Conservation (phyloP, 2,797 vertebrate species). For the Diceros bicornis region DNA sequence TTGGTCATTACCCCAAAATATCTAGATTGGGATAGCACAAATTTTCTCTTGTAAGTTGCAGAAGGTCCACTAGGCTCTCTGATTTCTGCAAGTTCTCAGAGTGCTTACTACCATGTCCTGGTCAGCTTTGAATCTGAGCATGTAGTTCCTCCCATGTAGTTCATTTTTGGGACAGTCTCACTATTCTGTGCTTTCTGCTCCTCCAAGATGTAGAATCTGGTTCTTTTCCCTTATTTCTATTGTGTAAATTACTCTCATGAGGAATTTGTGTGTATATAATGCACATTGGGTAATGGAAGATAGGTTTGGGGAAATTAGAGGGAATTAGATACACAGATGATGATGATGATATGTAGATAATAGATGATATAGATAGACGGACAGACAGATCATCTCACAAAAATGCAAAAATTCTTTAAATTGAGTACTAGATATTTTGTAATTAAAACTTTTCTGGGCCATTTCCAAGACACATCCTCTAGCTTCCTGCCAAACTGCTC, state of each 20-base stretch:
- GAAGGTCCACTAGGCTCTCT: neutral
- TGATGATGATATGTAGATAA: neutral
- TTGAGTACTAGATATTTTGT: neutral
- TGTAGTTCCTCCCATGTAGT: neutral
- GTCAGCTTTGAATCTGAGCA: neutral
- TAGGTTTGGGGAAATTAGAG: neutral
- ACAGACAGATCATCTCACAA: neutral
- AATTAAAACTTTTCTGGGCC: conserved; percentile 5
- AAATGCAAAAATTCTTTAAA: neutral
- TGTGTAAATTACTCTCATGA: neutral
- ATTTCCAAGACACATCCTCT: conserved; percentile 33
- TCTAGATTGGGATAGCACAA: neutral
- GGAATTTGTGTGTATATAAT: neutral
- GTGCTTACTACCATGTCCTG: neutral
- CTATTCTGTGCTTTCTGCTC: neutral
- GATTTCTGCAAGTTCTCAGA: neutral
- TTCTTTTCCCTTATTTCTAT: neutral
- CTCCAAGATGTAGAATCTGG: neutral
- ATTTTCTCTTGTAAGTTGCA: neutral
- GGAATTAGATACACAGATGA: neutral
- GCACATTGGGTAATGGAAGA: neutral
- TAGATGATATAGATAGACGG: neutral
- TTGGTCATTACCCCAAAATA: neutral
- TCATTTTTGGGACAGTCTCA: neutral
- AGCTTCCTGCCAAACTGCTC: neutral